Conservation (phyloP, 2,888 invertebrate species). For the Bedellia somnulentella region DNA sequence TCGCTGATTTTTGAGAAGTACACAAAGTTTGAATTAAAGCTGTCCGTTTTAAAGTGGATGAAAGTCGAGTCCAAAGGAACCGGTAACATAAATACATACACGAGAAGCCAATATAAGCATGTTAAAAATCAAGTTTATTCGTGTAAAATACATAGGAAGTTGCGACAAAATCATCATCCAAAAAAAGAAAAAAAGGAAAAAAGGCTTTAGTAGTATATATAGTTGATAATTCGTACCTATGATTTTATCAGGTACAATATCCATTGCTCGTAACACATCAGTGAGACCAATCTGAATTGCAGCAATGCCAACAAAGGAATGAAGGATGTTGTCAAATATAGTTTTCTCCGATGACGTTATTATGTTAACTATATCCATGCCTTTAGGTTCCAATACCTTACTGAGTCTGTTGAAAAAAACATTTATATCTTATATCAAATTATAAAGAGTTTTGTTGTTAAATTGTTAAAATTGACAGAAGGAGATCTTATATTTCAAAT, state of each 20-base stretch:
- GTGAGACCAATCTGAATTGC: constrained; percentile 66
- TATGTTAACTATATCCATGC: constrained; percentile 67
- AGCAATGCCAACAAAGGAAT: constrained; percentile 76
- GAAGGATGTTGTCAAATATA: constrained; percentile 61
- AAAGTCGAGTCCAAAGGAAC: too few relatives aligned
- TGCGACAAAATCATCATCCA: too few relatives aligned
- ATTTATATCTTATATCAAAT: not conserved
- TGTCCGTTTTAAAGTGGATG: too few relatives aligned
- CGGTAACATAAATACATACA: too few relatives aligned
- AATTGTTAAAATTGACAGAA: not conserved
- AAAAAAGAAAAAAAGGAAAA: too few relatives aligned
- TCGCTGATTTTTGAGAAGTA: too few relatives aligned
- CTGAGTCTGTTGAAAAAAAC: constrained; percentile 39
- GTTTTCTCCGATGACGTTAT: constrained; percentile 65
- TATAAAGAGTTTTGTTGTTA: not conserved
- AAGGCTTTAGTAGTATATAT: too few relatives aligned
- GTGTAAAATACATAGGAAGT: not conserved
- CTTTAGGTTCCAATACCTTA: constrained; percentile 59
- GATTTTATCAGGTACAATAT: constrained; percentile 71
- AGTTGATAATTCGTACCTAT: constrained; percentile 77
- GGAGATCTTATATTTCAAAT: too few relatives aligned
- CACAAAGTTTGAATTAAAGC: too few relatives aligned
- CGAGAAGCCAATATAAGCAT: too few relatives aligned
- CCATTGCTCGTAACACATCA: constrained; percentile 45
- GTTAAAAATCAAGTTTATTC: too few relatives aligned